These are phyloP conservation scores for Fabriciana adippe DNA, from an alignment of 2,888 invertebrate species.

Conservation along the genomic window DNA sequence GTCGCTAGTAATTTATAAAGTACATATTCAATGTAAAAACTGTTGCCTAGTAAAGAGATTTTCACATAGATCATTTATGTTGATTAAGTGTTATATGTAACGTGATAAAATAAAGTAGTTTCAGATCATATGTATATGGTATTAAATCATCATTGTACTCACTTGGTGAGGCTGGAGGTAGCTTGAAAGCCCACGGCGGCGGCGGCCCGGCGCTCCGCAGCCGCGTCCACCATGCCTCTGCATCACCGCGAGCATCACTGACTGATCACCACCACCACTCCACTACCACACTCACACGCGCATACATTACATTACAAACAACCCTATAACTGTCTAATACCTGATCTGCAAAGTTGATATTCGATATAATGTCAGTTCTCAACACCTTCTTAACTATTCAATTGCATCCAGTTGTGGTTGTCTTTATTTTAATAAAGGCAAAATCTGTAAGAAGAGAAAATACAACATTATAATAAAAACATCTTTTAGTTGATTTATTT, in stretches of 20 bases:
- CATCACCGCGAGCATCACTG: conserved; percentile 80
- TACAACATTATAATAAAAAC: neutral
- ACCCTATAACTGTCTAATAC: conserved; percentile 48
- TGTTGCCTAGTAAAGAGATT: no score
- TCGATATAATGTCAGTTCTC: conserved; percentile 20
- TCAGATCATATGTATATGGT: neutral
- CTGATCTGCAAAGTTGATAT: conserved; percentile 25
- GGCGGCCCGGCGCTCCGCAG: conserved; percentile 78
- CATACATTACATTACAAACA: conserved; percentile 49
- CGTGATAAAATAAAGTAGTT: no score
- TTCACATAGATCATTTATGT: no score
- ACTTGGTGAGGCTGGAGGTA: conserved; percentile 75
- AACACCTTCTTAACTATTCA: conserved; percentile 11
- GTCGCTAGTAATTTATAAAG: no score
- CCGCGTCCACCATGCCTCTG: conserved; percentile 82
- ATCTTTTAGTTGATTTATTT: no score
- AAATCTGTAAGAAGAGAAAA: conserved; percentile 12
- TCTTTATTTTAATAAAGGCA: neutral
- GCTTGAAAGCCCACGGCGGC: conserved; percentile 69
- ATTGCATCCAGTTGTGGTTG: conserved; percentile 4
- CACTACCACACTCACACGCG: conserved; percentile 61
- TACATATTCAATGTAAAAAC: no score
- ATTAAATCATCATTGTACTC: conserved; percentile 47
- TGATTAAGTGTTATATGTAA: no score
- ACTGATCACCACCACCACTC: conserved; percentile 63